Evolutionary conservation across 2,888 invertebrate genomes (phyloP).

Genomic region (Rhagium mordax): DNA sequence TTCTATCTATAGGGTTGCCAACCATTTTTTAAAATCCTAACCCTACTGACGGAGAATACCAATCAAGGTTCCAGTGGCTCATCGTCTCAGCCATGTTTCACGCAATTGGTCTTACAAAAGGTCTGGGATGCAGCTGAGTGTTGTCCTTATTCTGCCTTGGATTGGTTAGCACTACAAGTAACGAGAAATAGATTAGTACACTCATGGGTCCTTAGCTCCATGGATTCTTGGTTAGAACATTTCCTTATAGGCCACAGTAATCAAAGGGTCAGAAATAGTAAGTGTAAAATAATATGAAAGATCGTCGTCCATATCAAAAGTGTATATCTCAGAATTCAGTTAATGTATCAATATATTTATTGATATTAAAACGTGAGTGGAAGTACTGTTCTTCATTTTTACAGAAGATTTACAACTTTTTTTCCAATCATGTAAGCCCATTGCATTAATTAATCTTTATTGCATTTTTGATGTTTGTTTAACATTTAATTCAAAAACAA

Average conservation of each 20-base stretch:
- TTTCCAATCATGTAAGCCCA: no score
- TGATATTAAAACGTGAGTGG: no score
- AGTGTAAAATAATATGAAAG: conserved; percentile 50
- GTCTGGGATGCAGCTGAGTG: conserved; percentile 94
- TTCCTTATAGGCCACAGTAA: conserved; percentile 89
- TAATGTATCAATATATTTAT: no score
- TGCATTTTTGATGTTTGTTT: no score
- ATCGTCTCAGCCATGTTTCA: conserved; percentile 91
- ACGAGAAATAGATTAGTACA: conserved; percentile 93
- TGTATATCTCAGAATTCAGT: no score
- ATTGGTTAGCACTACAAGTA: conserved; percentile 90
- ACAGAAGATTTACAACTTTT: no score
- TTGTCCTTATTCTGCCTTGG: conserved; percentile 92
- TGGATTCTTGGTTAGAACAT: conserved; percentile 93
- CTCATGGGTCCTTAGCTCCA: conserved; percentile 92
- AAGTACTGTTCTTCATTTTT: no score
- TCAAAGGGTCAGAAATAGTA: conserved; percentile 88
- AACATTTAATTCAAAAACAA: no score
- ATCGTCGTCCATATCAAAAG: neutral
- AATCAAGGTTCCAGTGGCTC: conserved; percentile 73
- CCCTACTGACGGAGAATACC: conserved; percentile 85
- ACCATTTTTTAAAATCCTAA: conserved; percentile 93
- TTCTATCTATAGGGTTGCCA: conserved; percentile 79
- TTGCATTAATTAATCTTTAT: no score
- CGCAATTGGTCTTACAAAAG: conserved; percentile 87